Percentiles rank a stretch among this genome's conserved stretches.
Evolutionary conservation across 2,888 invertebrate genomes (phyloP).

Genomic region (Tetragnatha montana): DNA sequence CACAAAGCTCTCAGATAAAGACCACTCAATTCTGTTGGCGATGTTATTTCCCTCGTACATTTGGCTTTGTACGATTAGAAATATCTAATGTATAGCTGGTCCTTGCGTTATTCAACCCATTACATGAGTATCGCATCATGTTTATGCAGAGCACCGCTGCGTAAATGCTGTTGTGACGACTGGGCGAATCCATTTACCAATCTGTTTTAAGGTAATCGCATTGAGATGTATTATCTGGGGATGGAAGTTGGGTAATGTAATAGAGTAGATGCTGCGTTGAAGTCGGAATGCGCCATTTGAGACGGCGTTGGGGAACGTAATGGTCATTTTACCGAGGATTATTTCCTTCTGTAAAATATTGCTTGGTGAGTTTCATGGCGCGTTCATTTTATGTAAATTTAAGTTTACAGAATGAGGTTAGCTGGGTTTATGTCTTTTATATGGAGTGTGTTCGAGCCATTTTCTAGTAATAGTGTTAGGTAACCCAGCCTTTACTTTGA

Average conservation of each 20-base stretch:
- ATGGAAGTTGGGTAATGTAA: not conserved
- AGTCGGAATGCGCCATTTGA: not conserved
- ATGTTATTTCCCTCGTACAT: not conserved
- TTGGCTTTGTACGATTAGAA: not conserved
- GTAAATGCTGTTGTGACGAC: not conserved
- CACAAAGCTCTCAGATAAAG: not conserved
- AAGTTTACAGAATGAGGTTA: no score
- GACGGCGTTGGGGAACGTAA: not conserved
- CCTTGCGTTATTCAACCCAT: not conserved
- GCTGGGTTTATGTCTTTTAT: no score
- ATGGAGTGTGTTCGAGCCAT: no score
- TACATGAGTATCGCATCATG: slow-evolving; percentile 21
- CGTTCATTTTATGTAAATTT: no score
- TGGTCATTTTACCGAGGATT: not conserved
- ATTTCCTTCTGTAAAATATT: not conserved
- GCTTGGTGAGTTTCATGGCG: no score
- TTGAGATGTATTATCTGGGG: not conserved
- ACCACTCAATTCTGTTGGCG: not conserved
- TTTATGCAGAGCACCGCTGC: not conserved
- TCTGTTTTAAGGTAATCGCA: not conserved
- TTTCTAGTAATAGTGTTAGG: no score
- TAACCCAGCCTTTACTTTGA: no score
- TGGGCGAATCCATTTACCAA: not conserved
- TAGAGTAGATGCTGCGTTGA: not conserved
- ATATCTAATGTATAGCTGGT: not conserved